Evolutionary conservation across 2,888 invertebrate species (phyloP).

Genomic region (Cheilosia urbana): DNA sequence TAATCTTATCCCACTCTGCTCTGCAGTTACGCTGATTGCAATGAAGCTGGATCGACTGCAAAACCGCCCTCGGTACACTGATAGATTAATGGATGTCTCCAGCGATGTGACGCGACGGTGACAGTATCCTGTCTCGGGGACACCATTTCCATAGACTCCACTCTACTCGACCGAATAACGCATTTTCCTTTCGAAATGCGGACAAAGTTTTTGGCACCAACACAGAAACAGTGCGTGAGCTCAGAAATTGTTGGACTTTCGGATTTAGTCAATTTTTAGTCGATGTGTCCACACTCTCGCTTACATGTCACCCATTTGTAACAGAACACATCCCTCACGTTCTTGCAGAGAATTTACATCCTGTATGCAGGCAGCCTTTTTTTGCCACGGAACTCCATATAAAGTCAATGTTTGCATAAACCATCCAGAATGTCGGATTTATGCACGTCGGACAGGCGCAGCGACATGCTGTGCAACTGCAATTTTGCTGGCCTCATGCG

Average conservation of each 20-base stretch:
- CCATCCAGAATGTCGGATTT: constrained; percentile 59
- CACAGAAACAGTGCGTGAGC: constrained; percentile 49
- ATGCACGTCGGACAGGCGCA: constrained; percentile 33
- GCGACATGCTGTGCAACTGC: constrained; percentile 26
- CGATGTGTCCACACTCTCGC: constrained; percentile 50
- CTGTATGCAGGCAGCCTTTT: constrained; percentile 22
- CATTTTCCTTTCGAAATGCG: constrained; percentile 47
- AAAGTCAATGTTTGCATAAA: constrained; percentile 69
- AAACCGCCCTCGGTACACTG: constrained; percentile 70
- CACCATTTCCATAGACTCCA: constrained; percentile 27
- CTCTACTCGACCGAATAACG: not conserved
- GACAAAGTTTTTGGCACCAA: constrained; percentile 50
- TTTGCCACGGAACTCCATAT: constrained; percentile 33
- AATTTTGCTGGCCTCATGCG: constrained; percentile 50
- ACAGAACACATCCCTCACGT: constrained; percentile 57
- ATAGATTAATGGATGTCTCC: constrained; percentile 68
- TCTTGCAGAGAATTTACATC: constrained; percentile 44
- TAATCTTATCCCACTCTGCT: constrained; percentile 51
- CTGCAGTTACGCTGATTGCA: constrained; percentile 65
- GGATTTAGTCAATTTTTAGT: constrained; percentile 48
- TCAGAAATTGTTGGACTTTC: constrained; percentile 28
- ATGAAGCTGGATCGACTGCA: constrained; percentile 59
- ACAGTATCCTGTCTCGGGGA: constrained; percentile 43
- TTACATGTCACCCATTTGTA: constrained; percentile 53
- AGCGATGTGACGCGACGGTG: constrained; percentile 37